These are phyloP conservation scores for Drosophila lini DNA, from an alignment of 1,140 invertebrate genomes.

Conservation along the genomic window DNA sequence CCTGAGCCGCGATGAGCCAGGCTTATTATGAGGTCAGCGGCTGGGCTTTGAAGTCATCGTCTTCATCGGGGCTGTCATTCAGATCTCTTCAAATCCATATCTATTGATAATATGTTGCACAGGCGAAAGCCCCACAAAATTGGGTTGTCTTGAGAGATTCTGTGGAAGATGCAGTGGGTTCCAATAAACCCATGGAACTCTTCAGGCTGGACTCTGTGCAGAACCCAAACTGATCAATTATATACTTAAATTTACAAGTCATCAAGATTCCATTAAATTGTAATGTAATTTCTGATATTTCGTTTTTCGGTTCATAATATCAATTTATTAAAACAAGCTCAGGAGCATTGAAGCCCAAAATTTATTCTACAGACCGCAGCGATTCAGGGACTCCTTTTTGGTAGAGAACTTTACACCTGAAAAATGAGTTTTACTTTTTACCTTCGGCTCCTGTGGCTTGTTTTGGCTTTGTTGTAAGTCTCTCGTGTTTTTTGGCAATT, in stretches of 20 bases:
- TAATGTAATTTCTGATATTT: neutral
- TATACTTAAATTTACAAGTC: neutral
- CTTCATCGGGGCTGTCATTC: slow-evolving; percentile 30
- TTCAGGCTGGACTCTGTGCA: neutral
- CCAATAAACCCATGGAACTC: neutral
- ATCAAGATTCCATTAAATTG: neutral
- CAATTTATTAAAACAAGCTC: neutral
- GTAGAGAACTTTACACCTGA: slow-evolving; percentile 45
- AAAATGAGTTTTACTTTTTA: slow-evolving; percentile 57
- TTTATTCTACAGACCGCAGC: neutral
- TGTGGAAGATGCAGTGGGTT: slow-evolving; percentile 22
- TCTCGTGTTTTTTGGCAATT: slow-evolving; percentile 74
- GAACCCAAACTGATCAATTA: neutral
- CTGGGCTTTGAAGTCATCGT: slow-evolving; percentile 54
- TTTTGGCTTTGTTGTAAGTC: slow-evolving; percentile 55
- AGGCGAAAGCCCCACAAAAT: slow-evolving; percentile 28
- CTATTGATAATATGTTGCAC: slow-evolving; percentile 29
- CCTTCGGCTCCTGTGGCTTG: slow-evolving; percentile 37
- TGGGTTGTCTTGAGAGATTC: slow-evolving; percentile 39
- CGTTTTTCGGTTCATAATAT: neutral
- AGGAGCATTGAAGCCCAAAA: too few relatives aligned
- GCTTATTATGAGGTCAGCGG: slow-evolving; percentile 72
- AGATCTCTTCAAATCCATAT: slow-evolving; percentile 45
- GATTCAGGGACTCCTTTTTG: slow-evolving; percentile 1
- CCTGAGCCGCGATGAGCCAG: slow-evolving; percentile 48